phyloP scores from a whole-genome alignment of 2,797 vertebrate genomes.

The Echiichthys vipera region DNA sequence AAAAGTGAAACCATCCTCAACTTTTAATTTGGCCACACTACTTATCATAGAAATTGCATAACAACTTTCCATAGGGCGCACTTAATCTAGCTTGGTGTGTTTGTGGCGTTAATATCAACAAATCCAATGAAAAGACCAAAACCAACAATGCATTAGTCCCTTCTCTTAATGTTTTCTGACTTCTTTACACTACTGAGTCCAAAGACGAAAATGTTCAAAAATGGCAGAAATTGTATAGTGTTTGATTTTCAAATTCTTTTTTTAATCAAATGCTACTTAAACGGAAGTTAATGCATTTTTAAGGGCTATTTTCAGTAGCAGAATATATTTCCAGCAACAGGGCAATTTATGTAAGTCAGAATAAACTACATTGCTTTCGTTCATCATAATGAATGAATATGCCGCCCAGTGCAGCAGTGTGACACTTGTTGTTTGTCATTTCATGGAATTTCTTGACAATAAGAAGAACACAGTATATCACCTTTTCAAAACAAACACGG shows the following conservation, averaged over 20 bases:
- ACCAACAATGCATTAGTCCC: background rate
- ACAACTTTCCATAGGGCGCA: too few species aligned
- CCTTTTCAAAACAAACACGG: background rate
- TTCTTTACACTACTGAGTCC: background rate
- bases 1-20: too few species aligned
- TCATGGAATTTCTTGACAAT: background rate
- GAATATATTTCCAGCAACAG: background rate
- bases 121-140: slow-evolving; percentile 9
- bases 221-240: background rate
- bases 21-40: too few species aligned
- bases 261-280: background rate
- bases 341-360: background rate
- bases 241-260: background rate
- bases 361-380: background rate
- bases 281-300: background rate
- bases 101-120: background rate
- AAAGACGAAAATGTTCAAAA: background rate
- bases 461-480: background rate
- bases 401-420: too few species aligned
- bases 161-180: background rate
- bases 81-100: too few species aligned
- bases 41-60: too few species aligned
- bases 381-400: background rate
- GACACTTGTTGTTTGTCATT: background rate
- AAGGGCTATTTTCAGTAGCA: background rate